Evolutionary conservation across 2,113 vertebrate genomes (phyloP), one percentile per base, ranked within the genome.

Genomic region (Actenoides lindsayi): DNA sequence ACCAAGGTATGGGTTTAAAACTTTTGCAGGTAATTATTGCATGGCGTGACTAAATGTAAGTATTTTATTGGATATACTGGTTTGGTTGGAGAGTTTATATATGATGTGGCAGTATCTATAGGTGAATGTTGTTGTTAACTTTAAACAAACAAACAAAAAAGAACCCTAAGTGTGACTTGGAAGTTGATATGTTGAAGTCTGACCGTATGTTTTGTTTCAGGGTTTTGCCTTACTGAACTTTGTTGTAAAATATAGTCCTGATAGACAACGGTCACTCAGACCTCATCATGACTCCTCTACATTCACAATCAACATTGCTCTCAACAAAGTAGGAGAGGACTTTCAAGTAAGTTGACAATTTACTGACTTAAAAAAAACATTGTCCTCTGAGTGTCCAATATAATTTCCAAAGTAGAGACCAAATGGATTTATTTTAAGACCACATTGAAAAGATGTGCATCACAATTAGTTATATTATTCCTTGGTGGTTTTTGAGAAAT

Each of bases 221-320:
- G 99, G 98, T 6, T 98, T 97, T 83, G 98, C 99, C 5, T 19
- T 99, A 16, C 97, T 99, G 98, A 99, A 99, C 97, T 99, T 99
- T 81, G 99, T 99, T n/a, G 99, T 99, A 19, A 99, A 99, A 96
- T 99, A 99, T 68, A 99, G 99, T 4, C 99, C 99, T 12, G 97
- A 96, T 4, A 98, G 99, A 91, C 99, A 99, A 8, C 95, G 99
- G 0, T 99, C 98, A 0, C 96, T 99, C 53, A 98, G 98, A 69
- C 99, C 99, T 56, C 99, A 99, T 93, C 99, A 99, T 5, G 99
- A 99, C 75, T 98, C 99, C n/a, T 99, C 99, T 30, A 99, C 99
- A 0, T 99, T 99, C 97, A 99, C 99, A 7, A 99, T 99, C 95
- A 99, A 99, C 95, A 99, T 99, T 0, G 99, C 99, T 17, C 99